Conservation (phyloP, 1,140 invertebrate genomes). For the Drosophila oshimai region DNA sequence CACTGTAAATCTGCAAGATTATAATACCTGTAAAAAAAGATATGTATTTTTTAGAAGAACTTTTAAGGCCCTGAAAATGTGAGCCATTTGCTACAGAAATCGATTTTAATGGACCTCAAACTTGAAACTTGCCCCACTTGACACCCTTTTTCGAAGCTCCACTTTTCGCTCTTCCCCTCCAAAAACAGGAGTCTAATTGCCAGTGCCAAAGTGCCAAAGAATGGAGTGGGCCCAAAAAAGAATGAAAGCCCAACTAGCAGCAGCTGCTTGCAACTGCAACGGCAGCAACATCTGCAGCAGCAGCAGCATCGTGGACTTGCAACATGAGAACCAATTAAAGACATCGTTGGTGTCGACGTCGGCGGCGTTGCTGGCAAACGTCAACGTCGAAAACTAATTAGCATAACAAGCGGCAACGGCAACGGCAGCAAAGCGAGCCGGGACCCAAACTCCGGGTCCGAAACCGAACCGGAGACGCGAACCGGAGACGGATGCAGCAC, state of each 20-base stretch:
- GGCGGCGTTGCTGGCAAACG: conserved; percentile 68
- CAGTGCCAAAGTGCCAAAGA: conserved; percentile 71
- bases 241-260: conserved; percentile 27
- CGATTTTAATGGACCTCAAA: neutral
- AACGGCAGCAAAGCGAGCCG: conserved; percentile 49
- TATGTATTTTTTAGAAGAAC: too few relatives aligned
- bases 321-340: conserved; percentile 81
- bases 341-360: conserved; percentile 61
- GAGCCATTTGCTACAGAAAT: neutral
- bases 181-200: conserved; percentile 72
- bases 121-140: conserved; percentile 5
- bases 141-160: conserved; percentile 6
- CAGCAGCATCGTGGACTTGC: conserved; percentile 30
- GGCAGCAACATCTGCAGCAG: neutral
- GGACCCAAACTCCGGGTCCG: conserved; percentile 25
- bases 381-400: conserved; percentile 81
- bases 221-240: conserved; percentile 2
- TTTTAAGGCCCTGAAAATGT: neutral
- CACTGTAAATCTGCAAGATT: neutral
- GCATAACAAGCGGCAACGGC: conserved; percentile 70
- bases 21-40: too few relatives aligned
- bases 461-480: conserved; percentile 25
- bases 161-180: neutral
- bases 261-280: conserved; percentile 37
- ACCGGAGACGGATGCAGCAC: conserved; percentile 14